Conservation (phyloP, 1,140 invertebrate genomes). For the Diorhabda elongata region DNA sequence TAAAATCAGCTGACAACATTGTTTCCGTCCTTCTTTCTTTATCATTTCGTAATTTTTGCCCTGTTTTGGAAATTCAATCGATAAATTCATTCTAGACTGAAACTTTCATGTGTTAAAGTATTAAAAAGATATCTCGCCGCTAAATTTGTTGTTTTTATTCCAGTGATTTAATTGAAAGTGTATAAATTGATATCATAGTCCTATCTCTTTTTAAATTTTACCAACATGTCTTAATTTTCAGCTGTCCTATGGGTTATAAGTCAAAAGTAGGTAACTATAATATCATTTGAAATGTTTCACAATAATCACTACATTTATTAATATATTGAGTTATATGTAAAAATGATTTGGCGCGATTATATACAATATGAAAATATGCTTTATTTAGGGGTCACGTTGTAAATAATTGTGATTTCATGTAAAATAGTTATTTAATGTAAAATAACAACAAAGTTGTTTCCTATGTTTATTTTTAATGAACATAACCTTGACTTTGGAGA, state of each 20-base stretch:
- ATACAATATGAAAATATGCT: constrained; percentile 49
- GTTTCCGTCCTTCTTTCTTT: constrained; percentile 1
- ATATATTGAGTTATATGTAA: constrained; percentile 21
- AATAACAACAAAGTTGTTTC: no score
- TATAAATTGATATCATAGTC: constrained; percentile 13
- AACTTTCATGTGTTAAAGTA: not conserved
- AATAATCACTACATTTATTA: not conserved
- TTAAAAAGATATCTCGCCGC: not conserved
- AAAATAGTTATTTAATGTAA: not conserved
- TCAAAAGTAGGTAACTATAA: constrained; percentile 40
- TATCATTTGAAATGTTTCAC: constrained; percentile 23
- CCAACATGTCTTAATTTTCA: constrained; percentile 57
- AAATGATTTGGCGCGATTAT: constrained; percentile 59
- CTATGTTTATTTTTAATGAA: no score
- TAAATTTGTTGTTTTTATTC: not conserved
- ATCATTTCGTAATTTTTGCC: not conserved
- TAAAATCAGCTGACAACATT: not conserved
- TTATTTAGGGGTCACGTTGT: constrained; percentile 46
- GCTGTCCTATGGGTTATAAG: constrained; percentile 19
- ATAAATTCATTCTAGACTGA: not conserved
- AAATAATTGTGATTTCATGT: constrained; percentile 45
- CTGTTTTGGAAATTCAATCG: not conserved
- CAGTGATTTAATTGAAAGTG: constrained; percentile 14
- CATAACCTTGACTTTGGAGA: no score
- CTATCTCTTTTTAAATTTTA: constrained; percentile 40